A percentile compares a stretch with the other conserved stretches of the same genome.
These are phyloP conservation scores for Anthoptus insignis DNA, from an alignment of 2,888 invertebrate species.

Conservation along the genomic window DNA sequence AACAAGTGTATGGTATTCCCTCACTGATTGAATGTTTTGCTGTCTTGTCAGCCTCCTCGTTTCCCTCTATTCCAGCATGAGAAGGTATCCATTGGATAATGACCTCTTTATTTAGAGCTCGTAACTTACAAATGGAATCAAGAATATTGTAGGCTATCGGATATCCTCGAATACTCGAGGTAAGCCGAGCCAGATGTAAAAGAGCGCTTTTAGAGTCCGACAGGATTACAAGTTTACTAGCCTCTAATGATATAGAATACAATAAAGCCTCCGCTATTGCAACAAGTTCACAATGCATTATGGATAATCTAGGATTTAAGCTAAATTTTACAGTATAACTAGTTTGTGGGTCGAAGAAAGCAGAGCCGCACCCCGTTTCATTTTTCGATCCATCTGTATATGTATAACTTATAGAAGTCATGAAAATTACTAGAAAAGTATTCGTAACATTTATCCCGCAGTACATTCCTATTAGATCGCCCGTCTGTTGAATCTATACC, in stretches of 20 bases:
- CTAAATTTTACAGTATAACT: conserved; percentile 7
- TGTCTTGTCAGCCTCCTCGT: conserved; percentile 9
- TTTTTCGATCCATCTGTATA: conserved; percentile 43
- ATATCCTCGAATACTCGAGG: conserved; percentile 32
- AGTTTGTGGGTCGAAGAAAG: conserved; percentile 35
- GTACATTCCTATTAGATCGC: neutral
- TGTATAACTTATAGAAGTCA: conserved; percentile 28
- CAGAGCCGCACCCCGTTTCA: conserved; percentile 26
- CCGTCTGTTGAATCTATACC: neutral
- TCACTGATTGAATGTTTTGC: conserved; percentile 10
- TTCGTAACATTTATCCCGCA: conserved; percentile 2
- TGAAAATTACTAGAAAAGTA: conserved; percentile 10
- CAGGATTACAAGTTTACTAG: conserved; percentile 19
- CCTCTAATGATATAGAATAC: conserved; percentile 3
- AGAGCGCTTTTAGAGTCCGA: conserved; percentile 36
- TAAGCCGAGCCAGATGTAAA: conserved; percentile 38
- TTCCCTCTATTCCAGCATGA: conserved; percentile 18
- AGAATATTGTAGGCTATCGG: conserved; percentile 36
- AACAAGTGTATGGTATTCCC: neutral
- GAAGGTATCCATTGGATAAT: conserved; percentile 31
- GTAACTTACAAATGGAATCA: conserved; percentile 8
- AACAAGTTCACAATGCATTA: conserved; percentile 25
- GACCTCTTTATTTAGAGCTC: neutral
- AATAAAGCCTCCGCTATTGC: conserved; percentile 17
- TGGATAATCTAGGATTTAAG: conserved; percentile 16